Conservation (phyloP, 2,113 vertebrate genomes). For the Trogon melanurus region DNA sequence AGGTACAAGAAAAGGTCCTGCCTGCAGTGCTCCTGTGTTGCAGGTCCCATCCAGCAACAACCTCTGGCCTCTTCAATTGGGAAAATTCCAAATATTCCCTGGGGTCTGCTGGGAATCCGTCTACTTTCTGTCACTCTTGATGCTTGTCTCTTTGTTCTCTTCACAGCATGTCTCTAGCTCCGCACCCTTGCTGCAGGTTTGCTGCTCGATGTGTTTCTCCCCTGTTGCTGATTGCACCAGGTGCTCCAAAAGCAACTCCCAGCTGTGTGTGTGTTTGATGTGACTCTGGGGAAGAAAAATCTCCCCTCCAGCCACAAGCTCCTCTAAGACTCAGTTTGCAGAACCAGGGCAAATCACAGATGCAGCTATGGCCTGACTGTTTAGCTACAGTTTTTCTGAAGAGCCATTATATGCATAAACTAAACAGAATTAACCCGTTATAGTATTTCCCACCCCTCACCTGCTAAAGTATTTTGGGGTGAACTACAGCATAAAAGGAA, state of each 20-base stretch:
- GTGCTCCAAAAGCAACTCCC: background rate
- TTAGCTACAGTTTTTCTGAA: background rate
- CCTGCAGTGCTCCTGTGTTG: background rate
- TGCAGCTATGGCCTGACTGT: background rate
- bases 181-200: background rate
- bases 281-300: background rate
- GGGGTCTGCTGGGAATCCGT: background rate
- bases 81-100: background rate
- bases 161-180: background rate
- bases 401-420: background rate
- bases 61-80: background rate
- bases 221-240: background rate
- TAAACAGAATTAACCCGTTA: background rate
- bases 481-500: background rate
- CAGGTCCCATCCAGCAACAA: background rate
- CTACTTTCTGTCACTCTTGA: background rate
- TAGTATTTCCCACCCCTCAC: background rate
- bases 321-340: rapidly evolving
- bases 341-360: background rate
- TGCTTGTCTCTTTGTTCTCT: background rate
- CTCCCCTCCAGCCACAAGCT: background rate
- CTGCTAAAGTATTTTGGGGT: background rate
- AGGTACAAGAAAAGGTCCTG: background rate
- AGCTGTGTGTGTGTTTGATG: background rate
- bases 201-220: background rate